Evolutionary conservation across 2,888 invertebrate genomes (phyloP), one percentile per base, ranked within the genome.

Genomic region (Epinotia ramella): DNA sequence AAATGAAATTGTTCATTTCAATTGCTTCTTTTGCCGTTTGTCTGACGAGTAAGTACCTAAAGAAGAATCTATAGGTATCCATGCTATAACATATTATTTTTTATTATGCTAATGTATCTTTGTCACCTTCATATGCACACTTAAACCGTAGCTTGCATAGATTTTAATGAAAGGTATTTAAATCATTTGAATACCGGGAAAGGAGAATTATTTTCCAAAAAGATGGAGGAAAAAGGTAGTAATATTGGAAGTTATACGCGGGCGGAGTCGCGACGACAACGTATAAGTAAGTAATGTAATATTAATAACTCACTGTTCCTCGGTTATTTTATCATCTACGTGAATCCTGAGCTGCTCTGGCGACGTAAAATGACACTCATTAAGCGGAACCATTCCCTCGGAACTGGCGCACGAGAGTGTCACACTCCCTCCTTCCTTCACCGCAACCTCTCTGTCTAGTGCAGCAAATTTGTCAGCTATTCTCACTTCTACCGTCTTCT

Each of bases 301-400:
- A 53, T 46, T 44, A 62, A 11, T 18, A 13, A 64, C 76, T 73
- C 64, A 76, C 76, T 63, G 18, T 28, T 57, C 46, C 57, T 64
- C 56, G 16, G 64, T 73, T 18, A 67, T 33, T 40, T 18, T 20
- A 20, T 76, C 68, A 66, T 67, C 63, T 59, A 76, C 57, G 24
- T 73, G 18, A 5, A 76, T 57, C 16, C 3, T 33, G 11, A 53
- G 9, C 5, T 11, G 12, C 9, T 1, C 9, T 2, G 77, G 75
- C 11, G 75, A 71, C 4, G 40, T 73, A n/a, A 77, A 77, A 24
- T 68, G 53, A 60, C 77, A 77, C 16, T 69, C 66, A 40, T 72
- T 63, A 33, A 77, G 16, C 13, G 77, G 77, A 1, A 72, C 11
- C 75, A 71, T 75, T 24, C 40, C 66, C 46, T 72, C 75, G 16